These are phyloP conservation scores for Oscheius onirici DNA, from an alignment of 2,888 invertebrate genomes.

Conservation along the genomic window DNA sequence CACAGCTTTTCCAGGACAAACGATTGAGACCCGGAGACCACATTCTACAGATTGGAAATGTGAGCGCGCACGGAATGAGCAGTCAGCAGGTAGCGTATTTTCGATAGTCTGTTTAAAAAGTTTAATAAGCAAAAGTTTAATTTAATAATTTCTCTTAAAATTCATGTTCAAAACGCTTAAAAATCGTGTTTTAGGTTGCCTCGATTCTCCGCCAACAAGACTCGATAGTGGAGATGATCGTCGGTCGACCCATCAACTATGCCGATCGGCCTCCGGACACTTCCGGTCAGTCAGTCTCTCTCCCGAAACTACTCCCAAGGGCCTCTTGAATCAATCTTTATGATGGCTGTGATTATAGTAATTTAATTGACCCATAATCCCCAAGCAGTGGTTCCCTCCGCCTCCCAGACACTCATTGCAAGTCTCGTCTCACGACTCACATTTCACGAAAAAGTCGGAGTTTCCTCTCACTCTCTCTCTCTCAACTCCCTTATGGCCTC, in stretches of 20 bases:
- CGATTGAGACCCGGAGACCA: conserved; percentile 96
- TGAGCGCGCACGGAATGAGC: conserved; percentile 85
- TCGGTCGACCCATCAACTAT: conserved; percentile 64
- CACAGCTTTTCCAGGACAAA: conserved; percentile 80
- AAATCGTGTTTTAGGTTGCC: conserved; percentile 52
- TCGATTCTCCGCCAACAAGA: conserved; percentile 61
- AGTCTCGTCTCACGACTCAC: not conserved
- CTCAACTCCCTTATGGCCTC: conserved; percentile 24
- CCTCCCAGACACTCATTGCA: not conserved
- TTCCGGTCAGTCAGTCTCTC: conserved; percentile 45
- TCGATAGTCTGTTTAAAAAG: not conserved
- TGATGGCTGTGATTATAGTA: not conserved
- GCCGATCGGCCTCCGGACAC: conserved; percentile 59
- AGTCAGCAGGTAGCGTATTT: conserved; percentile 80
- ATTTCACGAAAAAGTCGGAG: not conserved
- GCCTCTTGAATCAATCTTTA: not conserved
- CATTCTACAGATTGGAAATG: conserved; percentile 82
- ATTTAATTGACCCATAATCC: conserved; percentile 8
- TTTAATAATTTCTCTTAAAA: not conserved
- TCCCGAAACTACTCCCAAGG: not conserved
- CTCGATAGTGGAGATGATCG: conserved; percentile 64
- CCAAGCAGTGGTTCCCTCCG: not conserved
- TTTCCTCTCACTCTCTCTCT: not conserved
- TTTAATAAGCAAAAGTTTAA: not conserved
- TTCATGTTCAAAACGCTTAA: not conserved